phyloP scores from a whole-genome alignment of 2,113 vertebrate species.

The Melierax canorus region DNA sequence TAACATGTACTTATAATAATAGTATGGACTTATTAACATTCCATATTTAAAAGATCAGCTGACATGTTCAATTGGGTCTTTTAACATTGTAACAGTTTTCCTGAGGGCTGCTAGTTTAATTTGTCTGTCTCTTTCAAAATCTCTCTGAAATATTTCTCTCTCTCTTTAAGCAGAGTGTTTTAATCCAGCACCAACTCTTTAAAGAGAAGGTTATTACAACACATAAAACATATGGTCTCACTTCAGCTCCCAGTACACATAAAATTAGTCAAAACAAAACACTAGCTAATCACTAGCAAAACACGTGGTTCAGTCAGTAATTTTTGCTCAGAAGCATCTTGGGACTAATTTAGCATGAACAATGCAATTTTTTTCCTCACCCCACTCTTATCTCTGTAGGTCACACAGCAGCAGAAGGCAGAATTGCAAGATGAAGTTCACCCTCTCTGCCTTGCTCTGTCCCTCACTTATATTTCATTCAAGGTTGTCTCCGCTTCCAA shows the following conservation, averaged over 20 bases:
- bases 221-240: constrained; percentile 22
- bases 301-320: constrained; percentile 28
- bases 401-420: neutral
- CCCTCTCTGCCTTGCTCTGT: neutral
- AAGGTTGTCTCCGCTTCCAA: constrained; percentile 6
- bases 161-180: neutral
- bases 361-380: neutral
- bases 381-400: constrained; percentile 12
- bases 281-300: constrained; percentile 1
- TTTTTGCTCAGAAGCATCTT: constrained; percentile 42
- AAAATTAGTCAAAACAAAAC: constrained; percentile 31
- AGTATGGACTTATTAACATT: neutral
- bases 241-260: neutral
- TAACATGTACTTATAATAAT: neutral
- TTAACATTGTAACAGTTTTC: neutral
- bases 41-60: neutral
- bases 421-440: neutral
- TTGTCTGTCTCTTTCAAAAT: constrained; percentile 17
- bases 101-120: constrained; percentile 18
- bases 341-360: constrained; percentile 44
- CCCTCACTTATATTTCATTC: constrained; percentile 29
- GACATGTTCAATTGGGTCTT: neutral
- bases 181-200: neutral
- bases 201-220: constrained; percentile 23
- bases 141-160: constrained; percentile 27